phyloP scores from a whole-genome alignment of 1,140 invertebrate genomes.

The Hyphantria cunea region DNA sequence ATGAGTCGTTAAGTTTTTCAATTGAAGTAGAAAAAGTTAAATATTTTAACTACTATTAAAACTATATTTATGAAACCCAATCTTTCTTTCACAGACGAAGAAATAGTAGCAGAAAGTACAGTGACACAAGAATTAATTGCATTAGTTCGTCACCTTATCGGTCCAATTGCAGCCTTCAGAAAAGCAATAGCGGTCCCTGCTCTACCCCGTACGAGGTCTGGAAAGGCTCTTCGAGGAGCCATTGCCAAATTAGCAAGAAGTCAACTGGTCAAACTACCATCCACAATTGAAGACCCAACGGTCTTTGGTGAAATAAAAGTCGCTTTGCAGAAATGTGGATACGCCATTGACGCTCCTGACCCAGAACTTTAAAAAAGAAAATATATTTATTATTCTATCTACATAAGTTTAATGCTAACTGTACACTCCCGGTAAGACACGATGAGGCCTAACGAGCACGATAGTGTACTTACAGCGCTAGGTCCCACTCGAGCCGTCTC shows the following conservation, averaged over 20 bases:
- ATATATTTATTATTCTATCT: too few relatives aligned
- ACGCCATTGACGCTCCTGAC: slow-evolving; percentile 87
- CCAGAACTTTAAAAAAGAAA: slow-evolving; percentile 70
- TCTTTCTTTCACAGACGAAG: slow-evolving; percentile 55
- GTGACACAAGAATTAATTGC: slow-evolving; percentile 85
- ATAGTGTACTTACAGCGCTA: too few relatives aligned
- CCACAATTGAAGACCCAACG: slow-evolving; percentile 93
- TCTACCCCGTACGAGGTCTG: slow-evolving; percentile 90
- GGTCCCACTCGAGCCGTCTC: too few relatives aligned
- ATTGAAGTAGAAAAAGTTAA: too few relatives aligned
- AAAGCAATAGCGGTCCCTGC: slow-evolving; percentile 88
- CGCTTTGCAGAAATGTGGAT: slow-evolving; percentile 89
- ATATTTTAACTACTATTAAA: too few relatives aligned
- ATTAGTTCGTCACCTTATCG: slow-evolving; percentile 90
- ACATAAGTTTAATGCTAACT: too few relatives aligned
- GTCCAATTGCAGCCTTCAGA: slow-evolving; percentile 94
- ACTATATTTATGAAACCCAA: too few relatives aligned
- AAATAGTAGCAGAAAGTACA: slow-evolving; percentile 65
- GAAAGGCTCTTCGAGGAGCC: slow-evolving; percentile 93
- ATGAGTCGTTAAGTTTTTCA: too few relatives aligned
- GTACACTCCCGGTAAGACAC: too few relatives aligned
- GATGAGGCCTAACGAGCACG: too few relatives aligned
- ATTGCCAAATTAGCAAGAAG: slow-evolving; percentile 92
- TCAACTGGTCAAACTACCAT: slow-evolving; percentile 89
- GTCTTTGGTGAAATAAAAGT: slow-evolving; percentile 90